Conservation (phyloP, 2,888 invertebrate genomes). For the Catocala sponsa region DNA sequence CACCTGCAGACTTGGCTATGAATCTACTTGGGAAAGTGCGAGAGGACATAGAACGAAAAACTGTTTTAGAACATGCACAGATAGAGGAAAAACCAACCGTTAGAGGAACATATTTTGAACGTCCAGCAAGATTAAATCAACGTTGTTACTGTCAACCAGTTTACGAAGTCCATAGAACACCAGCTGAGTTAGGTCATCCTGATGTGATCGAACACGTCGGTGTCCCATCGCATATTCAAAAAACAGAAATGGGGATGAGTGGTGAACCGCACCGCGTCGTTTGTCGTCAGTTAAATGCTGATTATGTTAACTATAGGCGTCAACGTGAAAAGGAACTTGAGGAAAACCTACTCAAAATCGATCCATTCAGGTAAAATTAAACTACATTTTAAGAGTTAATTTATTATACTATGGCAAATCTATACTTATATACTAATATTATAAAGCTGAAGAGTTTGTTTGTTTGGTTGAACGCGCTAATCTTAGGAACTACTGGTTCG, state of each 20-base stretch:
- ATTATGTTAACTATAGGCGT: conserved; percentile 65
- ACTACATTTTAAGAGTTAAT: not conserved
- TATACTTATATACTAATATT: not conserved
- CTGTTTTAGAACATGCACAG: conserved; percentile 72
- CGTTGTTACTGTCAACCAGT: conserved; percentile 67
- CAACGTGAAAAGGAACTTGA: conserved; percentile 65
- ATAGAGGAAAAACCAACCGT: conserved; percentile 60
- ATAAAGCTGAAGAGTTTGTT: no score
- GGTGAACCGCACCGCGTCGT: conserved; percentile 59
- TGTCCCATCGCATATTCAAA: conserved; percentile 69
- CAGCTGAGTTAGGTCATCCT: conserved; percentile 70
- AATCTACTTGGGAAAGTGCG: conserved; percentile 69
- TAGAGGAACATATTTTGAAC: conserved; percentile 69
- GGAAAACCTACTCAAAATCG: conserved; percentile 66
- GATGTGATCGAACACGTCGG: conserved; percentile 71
- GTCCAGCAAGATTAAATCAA: conserved; percentile 68
- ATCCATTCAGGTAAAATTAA: conserved; percentile 69
- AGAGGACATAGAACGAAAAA: conserved; percentile 73
- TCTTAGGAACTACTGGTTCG: no score
- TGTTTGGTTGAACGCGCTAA: no score
- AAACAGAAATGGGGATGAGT: conserved; percentile 68
- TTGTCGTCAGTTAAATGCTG: conserved; percentile 59
- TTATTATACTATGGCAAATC: not conserved
- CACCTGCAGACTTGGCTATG: conserved; percentile 75
- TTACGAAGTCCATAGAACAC: conserved; percentile 73